Evolutionary conservation across 2,888 invertebrate genomes (phyloP).

Genomic region (Leucania comma): DNA sequence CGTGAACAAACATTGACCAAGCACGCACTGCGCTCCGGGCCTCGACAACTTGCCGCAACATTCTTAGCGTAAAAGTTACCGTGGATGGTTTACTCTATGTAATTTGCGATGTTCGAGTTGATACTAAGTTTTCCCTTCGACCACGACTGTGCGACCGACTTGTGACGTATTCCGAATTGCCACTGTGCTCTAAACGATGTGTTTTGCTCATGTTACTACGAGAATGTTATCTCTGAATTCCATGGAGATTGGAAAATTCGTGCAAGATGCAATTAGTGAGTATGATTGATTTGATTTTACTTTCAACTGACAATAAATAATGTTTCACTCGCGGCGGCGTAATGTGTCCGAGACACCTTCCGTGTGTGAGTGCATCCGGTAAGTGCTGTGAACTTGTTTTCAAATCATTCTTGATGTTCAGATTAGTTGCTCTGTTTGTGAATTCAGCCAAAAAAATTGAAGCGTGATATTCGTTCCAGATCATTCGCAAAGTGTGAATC

Average conservation of each 20-base stretch:
- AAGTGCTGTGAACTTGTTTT: constrained; percentile 49
- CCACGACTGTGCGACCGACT: constrained; percentile 82
- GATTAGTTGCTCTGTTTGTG: constrained; percentile 36
- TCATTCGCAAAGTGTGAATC: constrained; percentile 43
- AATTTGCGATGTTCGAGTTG: constrained; percentile 88
- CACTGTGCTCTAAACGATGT: constrained; percentile 78
- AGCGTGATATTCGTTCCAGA: constrained; percentile 34
- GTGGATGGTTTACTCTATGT: constrained; percentile 90
- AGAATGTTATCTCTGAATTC: constrained; percentile 73
- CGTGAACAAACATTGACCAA: constrained; percentile 88
- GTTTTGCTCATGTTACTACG: constrained; percentile 76
- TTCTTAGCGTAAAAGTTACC: constrained; percentile 90
- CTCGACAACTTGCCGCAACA: constrained; percentile 88
- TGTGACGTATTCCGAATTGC: constrained; percentile 77
- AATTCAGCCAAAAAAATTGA: constrained; percentile 44
- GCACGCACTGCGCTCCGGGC: constrained; percentile 82
- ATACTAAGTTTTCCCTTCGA: constrained; percentile 79
- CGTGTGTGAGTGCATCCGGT: constrained; percentile 55
- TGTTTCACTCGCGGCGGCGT: constrained; percentile 25
- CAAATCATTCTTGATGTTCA: constrained; percentile 36
- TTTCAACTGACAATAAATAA: constrained; percentile 62
- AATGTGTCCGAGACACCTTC: constrained; percentile 40
- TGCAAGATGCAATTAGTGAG: constrained; percentile 84
- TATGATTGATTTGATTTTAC: constrained; percentile 71
- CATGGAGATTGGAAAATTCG: constrained; percentile 77